Conservation (phyloP, 2,888 invertebrate species). For the Leptopilina syphax region DNA sequence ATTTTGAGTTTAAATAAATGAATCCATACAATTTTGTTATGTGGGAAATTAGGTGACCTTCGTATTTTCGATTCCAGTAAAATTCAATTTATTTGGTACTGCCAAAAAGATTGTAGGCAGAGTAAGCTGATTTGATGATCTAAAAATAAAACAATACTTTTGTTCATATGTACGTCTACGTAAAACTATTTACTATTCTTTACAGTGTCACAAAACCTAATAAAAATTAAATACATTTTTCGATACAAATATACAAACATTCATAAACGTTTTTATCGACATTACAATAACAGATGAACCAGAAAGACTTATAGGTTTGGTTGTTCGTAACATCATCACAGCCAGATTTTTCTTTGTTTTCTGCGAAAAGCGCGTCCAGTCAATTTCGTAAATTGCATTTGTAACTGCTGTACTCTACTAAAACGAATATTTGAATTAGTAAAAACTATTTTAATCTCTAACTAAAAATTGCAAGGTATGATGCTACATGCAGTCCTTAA, state of each 20-base stretch:
- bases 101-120: neutral
- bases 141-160: neutral
- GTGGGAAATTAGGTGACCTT: no score
- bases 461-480: neutral
- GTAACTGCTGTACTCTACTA: constrained; percentile 4
- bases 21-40: no score
- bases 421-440: neutral
- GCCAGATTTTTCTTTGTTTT: neutral
- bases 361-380: neutral
- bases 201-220: no score
- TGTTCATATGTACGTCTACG: neutral
- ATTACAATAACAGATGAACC: constrained; percentile 10
- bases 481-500: neutral
- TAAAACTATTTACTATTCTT: no score
- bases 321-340: neutral
- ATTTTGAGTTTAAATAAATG: no score
- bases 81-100: neutral
- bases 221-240: no score
- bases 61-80: no score
- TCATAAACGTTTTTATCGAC: neutral
- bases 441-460: no score
- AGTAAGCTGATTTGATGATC: neutral
- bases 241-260: neutral
- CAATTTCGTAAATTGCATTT: neutral
- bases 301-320: neutral